phyloP scores from a whole-genome alignment of 2,888 invertebrate genomes.

The Diaperis boleti region DNA sequence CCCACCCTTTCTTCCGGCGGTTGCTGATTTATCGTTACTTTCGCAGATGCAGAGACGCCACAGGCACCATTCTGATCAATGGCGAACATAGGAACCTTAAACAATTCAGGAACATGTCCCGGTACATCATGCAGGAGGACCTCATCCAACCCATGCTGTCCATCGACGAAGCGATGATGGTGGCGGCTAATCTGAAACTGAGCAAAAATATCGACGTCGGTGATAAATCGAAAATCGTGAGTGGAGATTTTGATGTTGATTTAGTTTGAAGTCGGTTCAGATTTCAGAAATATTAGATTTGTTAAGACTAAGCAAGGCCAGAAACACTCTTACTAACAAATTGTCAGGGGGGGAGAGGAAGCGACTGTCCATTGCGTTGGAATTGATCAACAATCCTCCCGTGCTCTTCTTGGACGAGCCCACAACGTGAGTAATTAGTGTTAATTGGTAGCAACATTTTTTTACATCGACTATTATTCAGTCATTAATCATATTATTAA shows the following conservation, averaged over 20 bases:
- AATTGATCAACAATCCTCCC: constrained; percentile 94
- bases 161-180: constrained; percentile 87
- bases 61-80: constrained; percentile 84
- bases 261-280: no score
- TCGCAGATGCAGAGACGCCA: constrained; percentile 75
- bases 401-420: constrained; percentile 96
- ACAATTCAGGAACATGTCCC: constrained; percentile 87
- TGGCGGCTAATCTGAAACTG: constrained; percentile 92
- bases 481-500: no score
- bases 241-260: no score
- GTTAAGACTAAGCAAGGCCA: constrained; percentile 79
- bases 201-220: constrained; percentile 72
- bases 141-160: constrained; percentile 88
- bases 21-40: not conserved
- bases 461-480: no score
- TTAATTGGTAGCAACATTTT: no score
- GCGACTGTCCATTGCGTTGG: constrained; percentile 92
- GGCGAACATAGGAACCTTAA: constrained; percentile 80
- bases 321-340: constrained; percentile 78
- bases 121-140: constrained; percentile 97
- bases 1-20: no score
- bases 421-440: constrained; percentile 81
- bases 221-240: constrained; percentile 80
- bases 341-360: constrained; percentile 95
- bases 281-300: constrained; percentile 88